These are phyloP conservation scores for Panulirus ornatus DNA, from an alignment of 1,140 invertebrate genomes.

Conservation along the genomic window DNA sequence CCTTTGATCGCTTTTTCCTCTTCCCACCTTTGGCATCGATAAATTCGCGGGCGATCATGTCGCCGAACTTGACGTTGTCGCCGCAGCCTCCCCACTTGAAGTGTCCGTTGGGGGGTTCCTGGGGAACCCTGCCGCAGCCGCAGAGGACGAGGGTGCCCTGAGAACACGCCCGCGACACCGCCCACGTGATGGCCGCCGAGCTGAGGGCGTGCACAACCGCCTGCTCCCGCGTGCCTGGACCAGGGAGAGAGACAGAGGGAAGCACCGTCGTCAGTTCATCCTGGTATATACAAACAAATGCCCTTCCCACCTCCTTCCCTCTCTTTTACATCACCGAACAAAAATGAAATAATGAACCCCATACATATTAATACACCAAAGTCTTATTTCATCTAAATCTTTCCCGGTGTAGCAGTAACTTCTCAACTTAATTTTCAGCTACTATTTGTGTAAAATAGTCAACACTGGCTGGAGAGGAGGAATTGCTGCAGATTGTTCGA, in stretches of 20 bases:
- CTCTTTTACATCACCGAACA: too few relatives aligned
- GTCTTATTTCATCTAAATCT: too few relatives aligned
- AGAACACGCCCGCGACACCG: constrained; percentile 86
- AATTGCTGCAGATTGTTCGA: too few relatives aligned
- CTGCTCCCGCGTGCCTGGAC: constrained; percentile 87
- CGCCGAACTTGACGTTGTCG: constrained; percentile 83
- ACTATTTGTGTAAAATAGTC: too few relatives aligned
- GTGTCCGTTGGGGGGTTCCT: constrained; percentile 80
- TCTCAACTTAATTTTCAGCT: too few relatives aligned
- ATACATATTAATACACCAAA: too few relatives aligned
- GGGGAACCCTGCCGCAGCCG: constrained; percentile 83
- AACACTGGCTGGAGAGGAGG: too few relatives aligned
- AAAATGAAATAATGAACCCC: too few relatives aligned
- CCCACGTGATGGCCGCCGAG: constrained; percentile 86
- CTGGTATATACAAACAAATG: too few relatives aligned
- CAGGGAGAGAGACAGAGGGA: neutral
- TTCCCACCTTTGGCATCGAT: constrained; percentile 46
- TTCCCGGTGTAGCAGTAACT: too few relatives aligned
- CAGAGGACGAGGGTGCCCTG: constrained; percentile 84
- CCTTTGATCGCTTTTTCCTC: neutral
- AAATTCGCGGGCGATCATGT: constrained; percentile 78
- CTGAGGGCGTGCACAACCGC: constrained; percentile 88
- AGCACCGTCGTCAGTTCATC: too few relatives aligned
- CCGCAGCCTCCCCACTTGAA: constrained; percentile 87
- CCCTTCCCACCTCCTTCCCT: too few relatives aligned